Percentiles rank a stretch among this genome's conserved stretches.
These are phyloP conservation scores for Hiodon alosoides DNA, from an alignment of 2,113 vertebrate genomes.

Conservation along the genomic window DNA sequence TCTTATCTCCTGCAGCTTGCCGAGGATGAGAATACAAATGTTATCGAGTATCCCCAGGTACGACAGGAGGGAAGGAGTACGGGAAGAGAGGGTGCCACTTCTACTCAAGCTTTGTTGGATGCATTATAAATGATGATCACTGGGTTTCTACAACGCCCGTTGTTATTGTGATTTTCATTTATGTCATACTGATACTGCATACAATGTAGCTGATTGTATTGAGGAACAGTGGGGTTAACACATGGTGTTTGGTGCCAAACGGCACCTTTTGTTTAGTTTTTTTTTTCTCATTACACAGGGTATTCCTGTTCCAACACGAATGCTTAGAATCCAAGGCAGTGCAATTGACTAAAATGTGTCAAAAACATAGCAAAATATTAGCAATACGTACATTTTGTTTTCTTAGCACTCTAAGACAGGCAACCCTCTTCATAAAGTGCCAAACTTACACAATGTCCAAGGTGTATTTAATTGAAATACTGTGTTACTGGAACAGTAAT, in stretches of 20 bases:
- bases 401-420: neutral
- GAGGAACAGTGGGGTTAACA: neutral
- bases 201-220: neutral
- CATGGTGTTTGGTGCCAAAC: neutral
- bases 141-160: neutral
- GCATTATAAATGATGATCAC: neutral
- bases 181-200: too few relatives aligned
- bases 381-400: neutral
- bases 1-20: neutral
- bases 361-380: neutral
- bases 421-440: too few relatives aligned
- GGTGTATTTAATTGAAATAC: too few relatives aligned
- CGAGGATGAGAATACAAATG: constrained; percentile 10
- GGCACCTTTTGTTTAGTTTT: neutral
- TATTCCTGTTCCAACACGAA: neutral
- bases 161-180: too few relatives aligned
- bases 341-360: neutral
- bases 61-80: neutral
- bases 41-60: constrained; percentile 7
- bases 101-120: neutral
- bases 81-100: neutral
- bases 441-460: too few relatives aligned
- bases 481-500: too few relatives aligned
- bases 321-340: neutral
- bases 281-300: too few relatives aligned